Evolutionary conservation across 2,888 invertebrate species (phyloP).

Genomic region (Camptogramma bilineatum): DNA sequence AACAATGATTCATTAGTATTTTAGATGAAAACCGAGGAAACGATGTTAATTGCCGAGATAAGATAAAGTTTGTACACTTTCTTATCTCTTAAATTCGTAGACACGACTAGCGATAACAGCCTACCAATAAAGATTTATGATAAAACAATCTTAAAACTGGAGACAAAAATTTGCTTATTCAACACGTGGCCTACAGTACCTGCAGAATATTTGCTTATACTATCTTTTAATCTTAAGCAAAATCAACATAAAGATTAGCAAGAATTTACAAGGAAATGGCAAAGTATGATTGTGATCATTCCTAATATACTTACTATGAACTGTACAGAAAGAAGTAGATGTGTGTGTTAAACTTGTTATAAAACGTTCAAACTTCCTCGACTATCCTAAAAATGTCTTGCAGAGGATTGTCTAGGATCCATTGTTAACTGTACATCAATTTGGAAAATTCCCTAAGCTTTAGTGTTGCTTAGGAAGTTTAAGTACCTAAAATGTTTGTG

Average conservation of each 20-base stretch:
- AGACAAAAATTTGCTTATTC: conserved; percentile 42
- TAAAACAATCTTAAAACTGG: conserved; percentile 3
- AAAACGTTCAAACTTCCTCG: too few relatives aligned
- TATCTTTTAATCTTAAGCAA: conserved; percentile 9
- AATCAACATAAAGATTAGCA: conserved; percentile 3
- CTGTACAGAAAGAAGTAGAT: background rate
- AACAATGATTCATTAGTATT: conserved; percentile 32
- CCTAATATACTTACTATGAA: conserved; percentile 1
- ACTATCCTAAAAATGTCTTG: too few relatives aligned
- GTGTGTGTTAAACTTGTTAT: background rate
- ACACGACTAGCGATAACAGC: conserved; percentile 46
- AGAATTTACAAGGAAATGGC: background rate
- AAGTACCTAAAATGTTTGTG: too few relatives aligned
- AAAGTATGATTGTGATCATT: background rate
- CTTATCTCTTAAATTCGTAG: conserved; percentile 50
- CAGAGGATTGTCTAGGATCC: too few relatives aligned
- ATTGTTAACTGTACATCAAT: too few relatives aligned
- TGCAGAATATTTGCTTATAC: conserved; percentile 9
- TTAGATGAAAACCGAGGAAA: conserved; percentile 27
- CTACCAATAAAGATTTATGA: conserved; percentile 54
- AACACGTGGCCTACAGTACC: conserved; percentile 39
- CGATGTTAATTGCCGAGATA: conserved; percentile 25
- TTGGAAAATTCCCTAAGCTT: too few relatives aligned
- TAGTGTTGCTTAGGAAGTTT: too few relatives aligned
- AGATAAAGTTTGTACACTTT: conserved; percentile 43